These are phyloP conservation scores for Tholera decimalis DNA, from an alignment of 2,888 invertebrate genomes.

Conservation along the genomic window DNA sequence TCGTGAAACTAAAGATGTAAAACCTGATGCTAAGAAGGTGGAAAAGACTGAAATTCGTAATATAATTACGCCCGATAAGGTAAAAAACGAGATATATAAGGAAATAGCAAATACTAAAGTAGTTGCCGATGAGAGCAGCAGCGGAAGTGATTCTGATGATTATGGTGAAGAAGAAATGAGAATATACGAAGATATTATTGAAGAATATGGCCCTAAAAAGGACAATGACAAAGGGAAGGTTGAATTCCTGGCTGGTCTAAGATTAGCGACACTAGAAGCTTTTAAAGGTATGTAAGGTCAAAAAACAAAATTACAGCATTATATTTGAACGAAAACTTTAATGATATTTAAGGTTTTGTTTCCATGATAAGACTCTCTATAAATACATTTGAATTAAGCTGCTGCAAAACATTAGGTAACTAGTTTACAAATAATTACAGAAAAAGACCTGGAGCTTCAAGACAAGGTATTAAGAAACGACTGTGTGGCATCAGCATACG, in stretches of 20 bases:
- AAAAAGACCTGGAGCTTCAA: slow-evolving; percentile 91
- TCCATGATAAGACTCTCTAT: no score
- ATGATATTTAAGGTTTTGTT: neutral
- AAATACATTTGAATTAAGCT: no score
- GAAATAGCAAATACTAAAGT: slow-evolving; percentile 80
- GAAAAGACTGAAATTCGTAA: slow-evolving; percentile 71
- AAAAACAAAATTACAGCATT: neutral
- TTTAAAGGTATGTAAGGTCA: slow-evolving; percentile 90
- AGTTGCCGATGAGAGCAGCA: slow-evolving; percentile 79
- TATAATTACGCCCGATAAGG: slow-evolving; percentile 85
- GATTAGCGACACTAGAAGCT: slow-evolving; percentile 91
- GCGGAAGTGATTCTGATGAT: slow-evolving; percentile 87
- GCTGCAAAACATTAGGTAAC: neutral
- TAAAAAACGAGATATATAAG: slow-evolving; percentile 83
- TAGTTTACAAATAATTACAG: slow-evolving; percentile 68
- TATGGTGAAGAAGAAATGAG: slow-evolving; percentile 89
- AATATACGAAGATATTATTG: slow-evolving; percentile 89
- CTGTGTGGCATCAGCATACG: slow-evolving; percentile 89
- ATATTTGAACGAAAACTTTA: neutral
- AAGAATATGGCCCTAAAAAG: slow-evolving; percentile 81
- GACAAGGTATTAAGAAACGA: slow-evolving; percentile 90
- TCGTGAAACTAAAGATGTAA: slow-evolving; percentile 68
- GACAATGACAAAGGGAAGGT: slow-evolving; percentile 88
- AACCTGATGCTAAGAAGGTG: slow-evolving; percentile 62
- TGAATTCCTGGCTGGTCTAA: slow-evolving; percentile 92